Evolutionary conservation across 2,888 invertebrate species (phyloP), one percentile per base, ranked within the genome.

Genomic region (Sthenelais limicola): DNA sequence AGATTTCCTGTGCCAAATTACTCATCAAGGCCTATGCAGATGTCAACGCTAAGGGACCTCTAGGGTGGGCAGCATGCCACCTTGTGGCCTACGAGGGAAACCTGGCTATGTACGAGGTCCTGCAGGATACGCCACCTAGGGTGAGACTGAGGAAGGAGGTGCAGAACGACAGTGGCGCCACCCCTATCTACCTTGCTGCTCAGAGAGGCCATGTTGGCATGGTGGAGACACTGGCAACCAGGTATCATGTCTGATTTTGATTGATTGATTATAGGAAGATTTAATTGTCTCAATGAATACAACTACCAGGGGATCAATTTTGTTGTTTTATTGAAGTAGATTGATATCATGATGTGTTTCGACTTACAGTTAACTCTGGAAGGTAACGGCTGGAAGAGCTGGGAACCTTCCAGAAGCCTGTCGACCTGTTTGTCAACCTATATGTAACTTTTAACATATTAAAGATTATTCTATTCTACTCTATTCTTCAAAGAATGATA

Each of bases 181-280:
- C 77, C 21, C 75, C 77, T n/a, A 76, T 71, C 72, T 76, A 72
- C 49, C 49, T 77, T 3, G 77, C 77, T 21, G 66, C 73, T 18
- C 77, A 77, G 68, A 67, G 72, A 24, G 77, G 77, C 7, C 73
- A 76, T 33, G 38, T 7, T 24, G 26, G 35, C 21, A 48, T 76
- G 18, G 75, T 73, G 12, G 72, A 74, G 24, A 26, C 32, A 12
- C 70, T 74, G 9, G 32, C 68, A 7, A n/a, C 49, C 43, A 56
- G 32, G 56, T 56, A 24, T 32, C 43, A 9, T 43, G 9, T 43
- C 18, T n/a, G n/a, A n/a, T n/a, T n/a, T n/a, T n/a, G n/a, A n/a
- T n/a, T n/a, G n/a, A n/a, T n/a, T n/a, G n/a, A n/a, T n/a, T n/a
- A n/a, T n/a, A n/a, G n/a, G n/a, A n/a, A n/a, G n/a, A n/a, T n/a